phyloP scores from a whole-genome alignment of 2,113 vertebrate species.

The Dasyornis broadbenti region DNA sequence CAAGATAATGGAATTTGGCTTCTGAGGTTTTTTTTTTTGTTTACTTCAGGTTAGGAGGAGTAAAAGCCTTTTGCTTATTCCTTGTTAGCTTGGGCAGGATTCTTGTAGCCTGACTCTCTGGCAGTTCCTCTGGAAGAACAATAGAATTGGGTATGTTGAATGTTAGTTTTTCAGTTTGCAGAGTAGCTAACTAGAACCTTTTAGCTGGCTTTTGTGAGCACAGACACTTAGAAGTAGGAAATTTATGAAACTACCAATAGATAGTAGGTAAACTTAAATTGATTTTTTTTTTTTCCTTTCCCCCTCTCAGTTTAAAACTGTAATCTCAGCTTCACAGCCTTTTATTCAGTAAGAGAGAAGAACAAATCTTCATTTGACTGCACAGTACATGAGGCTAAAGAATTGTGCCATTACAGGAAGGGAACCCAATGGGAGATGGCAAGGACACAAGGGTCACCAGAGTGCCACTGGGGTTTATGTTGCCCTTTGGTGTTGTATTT shows the following conservation, averaged over 20 bases:
- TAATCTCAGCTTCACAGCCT: not conserved
- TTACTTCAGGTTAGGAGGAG: not conserved
- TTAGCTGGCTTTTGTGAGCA: not conserved
- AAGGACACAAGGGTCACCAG: not conserved
- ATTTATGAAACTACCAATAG: not conserved
- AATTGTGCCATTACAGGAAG: not conserved
- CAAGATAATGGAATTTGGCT: not conserved
- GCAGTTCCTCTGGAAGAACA: not conserved
- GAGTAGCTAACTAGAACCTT: not conserved
- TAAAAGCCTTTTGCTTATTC: not conserved
- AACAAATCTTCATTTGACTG: not conserved
- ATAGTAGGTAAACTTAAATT: not conserved
- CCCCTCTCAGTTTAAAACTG: not conserved
- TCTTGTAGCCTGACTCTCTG: not conserved
- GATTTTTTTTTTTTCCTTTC: not conserved
- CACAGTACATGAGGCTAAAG: not conserved
- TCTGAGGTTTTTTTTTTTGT: not conserved
- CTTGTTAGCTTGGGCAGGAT: not conserved
- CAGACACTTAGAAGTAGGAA: not conserved
- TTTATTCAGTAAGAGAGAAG: not conserved
- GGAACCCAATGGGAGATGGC: not conserved
- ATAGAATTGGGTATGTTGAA: not conserved
- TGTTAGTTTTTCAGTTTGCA: not conserved
- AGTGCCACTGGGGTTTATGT: not conserved
- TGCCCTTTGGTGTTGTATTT: not conserved